Evolutionary conservation across 2,888 invertebrate species (phyloP).

Genomic region (Tortricodes alternella): DNA sequence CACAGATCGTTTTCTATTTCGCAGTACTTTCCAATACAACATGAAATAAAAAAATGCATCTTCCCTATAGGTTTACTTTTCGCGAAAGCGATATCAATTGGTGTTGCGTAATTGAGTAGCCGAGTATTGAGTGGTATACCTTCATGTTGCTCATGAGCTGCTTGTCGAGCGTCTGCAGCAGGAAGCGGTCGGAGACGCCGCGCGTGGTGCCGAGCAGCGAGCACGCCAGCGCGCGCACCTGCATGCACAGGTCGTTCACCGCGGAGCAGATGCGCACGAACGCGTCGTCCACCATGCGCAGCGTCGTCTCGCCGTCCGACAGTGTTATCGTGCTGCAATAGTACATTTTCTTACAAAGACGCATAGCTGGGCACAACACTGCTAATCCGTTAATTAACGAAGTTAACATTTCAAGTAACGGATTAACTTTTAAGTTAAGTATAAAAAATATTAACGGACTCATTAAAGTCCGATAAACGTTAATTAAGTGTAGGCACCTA

Average conservation of each 20-base stretch:
- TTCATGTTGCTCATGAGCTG: conserved; percentile 98
- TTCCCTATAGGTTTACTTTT: too few species aligned
- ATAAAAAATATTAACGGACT: too few species aligned
- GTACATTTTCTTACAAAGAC: neutral
- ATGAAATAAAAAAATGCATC: too few species aligned
- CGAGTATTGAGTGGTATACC: conserved; percentile 63
- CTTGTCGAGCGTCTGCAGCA: conserved; percentile 98
- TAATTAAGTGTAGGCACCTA: too few species aligned
- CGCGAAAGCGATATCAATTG: too few species aligned
- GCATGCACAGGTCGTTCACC: conserved; percentile 95
- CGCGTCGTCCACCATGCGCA: conserved; percentile 96
- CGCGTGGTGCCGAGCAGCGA: conserved; percentile 93
- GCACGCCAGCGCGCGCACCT: conserved; percentile 93
- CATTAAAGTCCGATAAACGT: too few species aligned
- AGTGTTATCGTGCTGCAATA: conserved; percentile 85
- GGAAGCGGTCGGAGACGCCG: conserved; percentile 92
- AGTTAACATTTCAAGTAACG: too few species aligned
- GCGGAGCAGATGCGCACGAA: conserved; percentile 97
- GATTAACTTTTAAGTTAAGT: too few species aligned
- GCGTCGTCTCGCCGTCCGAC: conserved; percentile 90
- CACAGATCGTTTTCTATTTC: too few species aligned
- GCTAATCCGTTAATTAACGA: neutral
- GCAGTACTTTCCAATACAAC: too few species aligned
- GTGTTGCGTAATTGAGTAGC: neutral
- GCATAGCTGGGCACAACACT: neutral